phyloP scores from a whole-genome alignment of 2,113 vertebrate species.

The Nesoenas mayeri region DNA sequence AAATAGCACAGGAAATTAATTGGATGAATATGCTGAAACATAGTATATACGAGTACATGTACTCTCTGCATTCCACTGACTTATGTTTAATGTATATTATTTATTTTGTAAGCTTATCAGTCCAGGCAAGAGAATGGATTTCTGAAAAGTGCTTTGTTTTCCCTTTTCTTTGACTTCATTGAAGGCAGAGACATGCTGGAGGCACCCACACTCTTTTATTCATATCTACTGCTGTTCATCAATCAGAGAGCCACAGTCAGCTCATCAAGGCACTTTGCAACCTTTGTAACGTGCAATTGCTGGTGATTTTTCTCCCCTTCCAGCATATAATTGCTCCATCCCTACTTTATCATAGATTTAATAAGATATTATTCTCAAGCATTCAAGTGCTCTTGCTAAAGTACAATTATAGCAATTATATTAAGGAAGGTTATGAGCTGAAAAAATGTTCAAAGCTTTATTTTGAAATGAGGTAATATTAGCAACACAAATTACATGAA shows the following conservation, averaged over 20 bases:
- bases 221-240: neutral
- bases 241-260: neutral
- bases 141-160: slow-evolving; percentile 7
- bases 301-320: neutral
- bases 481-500: neutral
- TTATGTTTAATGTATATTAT: neutral
- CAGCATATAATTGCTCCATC: neutral
- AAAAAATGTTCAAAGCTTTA: slow-evolving; percentile 24
- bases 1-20: neutral
- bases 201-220: neutral
- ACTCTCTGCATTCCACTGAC: neutral
- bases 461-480: slow-evolving; percentile 39
- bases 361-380: slow-evolving; percentile 13
- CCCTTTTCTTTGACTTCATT: neutral
- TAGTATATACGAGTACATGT: neutral
- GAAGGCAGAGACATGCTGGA: neutral
- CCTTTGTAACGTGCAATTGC: neutral
- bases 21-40: neutral
- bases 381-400: neutral
- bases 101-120: neutral
- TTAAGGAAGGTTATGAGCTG: slow-evolving; percentile 1
- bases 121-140: neutral
- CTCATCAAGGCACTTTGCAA: slow-evolving; percentile 16
- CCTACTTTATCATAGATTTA: slow-evolving; percentile 1
- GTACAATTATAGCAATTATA: neutral